Percentiles rank a stretch among this genome's conserved stretches.
Evolutionary conservation across 2,797 vertebrate species (phyloP).

Genomic region (Oryzias sinensis): DNA sequence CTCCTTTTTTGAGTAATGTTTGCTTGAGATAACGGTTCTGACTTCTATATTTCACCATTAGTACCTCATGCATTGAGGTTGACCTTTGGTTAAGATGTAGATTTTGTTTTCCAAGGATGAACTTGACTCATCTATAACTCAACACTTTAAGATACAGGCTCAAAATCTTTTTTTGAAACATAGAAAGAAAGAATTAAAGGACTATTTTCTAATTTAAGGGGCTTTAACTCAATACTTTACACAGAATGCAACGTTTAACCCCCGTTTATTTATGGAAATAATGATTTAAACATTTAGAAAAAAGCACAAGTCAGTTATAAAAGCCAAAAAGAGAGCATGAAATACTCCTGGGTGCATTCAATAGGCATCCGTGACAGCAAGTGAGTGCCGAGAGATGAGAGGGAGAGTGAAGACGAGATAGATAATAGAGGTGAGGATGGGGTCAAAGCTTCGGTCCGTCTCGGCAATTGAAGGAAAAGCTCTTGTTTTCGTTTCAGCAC

Average conservation of each 20-base stretch:
- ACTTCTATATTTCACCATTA: slow-evolving; percentile 52
- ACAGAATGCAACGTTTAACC: neutral
- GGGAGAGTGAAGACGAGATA: slow-evolving; percentile 51
- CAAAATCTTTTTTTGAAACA: slow-evolving; percentile 14
- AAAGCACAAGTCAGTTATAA: slow-evolving; percentile 28
- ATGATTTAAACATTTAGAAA: slow-evolving; percentile 23
- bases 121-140: slow-evolving; percentile 21
- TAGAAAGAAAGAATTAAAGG: slow-evolving; percentile 9
- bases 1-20: slow-evolving; percentile 10
- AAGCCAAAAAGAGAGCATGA: slow-evolving; percentile 22
- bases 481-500: slow-evolving; percentile 63
- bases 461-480: slow-evolving; percentile 57
- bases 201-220: slow-evolving; percentile 11
- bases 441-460: slow-evolving; percentile 63
- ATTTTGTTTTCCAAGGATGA: slow-evolving; percentile 26
- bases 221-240: neutral
- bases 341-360: slow-evolving; percentile 50
- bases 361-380: slow-evolving; percentile 54
- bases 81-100: slow-evolving; percentile 44
- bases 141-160: slow-evolving; percentile 14
- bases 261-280: slow-evolving; percentile 23
- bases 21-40: slow-evolving; percentile 35
- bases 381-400: slow-evolving; percentile 63
- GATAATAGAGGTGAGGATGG: slow-evolving; percentile 74
- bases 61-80: slow-evolving; percentile 37